Evolutionary conservation across 2,888 invertebrate species (phyloP).

Genomic region (Xestia xanthographa): DNA sequence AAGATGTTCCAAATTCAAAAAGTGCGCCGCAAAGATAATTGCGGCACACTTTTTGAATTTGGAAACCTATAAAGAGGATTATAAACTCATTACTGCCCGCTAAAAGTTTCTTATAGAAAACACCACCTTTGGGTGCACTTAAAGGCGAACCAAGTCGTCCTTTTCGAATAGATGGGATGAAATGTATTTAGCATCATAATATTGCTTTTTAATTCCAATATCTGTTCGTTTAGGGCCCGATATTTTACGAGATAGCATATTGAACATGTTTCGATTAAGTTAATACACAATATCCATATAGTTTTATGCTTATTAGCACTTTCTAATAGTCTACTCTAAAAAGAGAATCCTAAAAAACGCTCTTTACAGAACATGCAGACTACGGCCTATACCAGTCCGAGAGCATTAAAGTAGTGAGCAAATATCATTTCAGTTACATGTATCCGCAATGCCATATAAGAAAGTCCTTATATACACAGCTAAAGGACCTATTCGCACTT

Average conservation of each 20-base stretch:
- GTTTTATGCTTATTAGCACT: not conserved
- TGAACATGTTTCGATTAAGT: not conserved
- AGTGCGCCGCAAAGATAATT: too few relatives aligned
- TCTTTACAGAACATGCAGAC: not conserved
- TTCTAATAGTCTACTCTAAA: not conserved
- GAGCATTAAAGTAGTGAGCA: slow-evolving; percentile 11
- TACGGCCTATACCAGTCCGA: not conserved
- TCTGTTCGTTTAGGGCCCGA: not conserved
- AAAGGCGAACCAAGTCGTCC: too few relatives aligned
- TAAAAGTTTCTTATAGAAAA: too few relatives aligned
- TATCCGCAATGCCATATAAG: not conserved
- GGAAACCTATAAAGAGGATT: too few relatives aligned
- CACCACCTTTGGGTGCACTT: too few relatives aligned
- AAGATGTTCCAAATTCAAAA: too few relatives aligned
- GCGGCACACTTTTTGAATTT: too few relatives aligned
- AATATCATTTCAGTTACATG: slow-evolving; percentile 25
- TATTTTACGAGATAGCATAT: not conserved
- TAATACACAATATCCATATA: not conserved
- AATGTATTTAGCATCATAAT: slow-evolving; percentile 10
- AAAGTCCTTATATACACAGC: slow-evolving; percentile 2
- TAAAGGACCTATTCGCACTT: slow-evolving; percentile 8
- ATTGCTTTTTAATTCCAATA: not conserved
- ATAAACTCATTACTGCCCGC: too few relatives aligned
- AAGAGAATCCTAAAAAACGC: not conserved
- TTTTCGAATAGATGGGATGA: too few relatives aligned